phyloP scores from a whole-genome alignment of 2,113 vertebrate genomes.

The Pholis gunnellus region DNA sequence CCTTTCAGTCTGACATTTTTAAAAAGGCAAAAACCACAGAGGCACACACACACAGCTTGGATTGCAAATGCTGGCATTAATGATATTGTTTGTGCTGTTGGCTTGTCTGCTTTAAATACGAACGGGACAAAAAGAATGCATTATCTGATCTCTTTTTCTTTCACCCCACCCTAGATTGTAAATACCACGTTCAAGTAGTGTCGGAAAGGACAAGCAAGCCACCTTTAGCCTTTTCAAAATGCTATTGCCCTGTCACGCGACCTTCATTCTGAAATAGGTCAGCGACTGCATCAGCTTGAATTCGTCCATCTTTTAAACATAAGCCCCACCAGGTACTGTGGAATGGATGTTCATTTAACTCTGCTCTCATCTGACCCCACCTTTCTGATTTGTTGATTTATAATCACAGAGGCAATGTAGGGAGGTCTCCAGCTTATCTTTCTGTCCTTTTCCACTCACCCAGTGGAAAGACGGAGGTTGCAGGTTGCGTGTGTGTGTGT shows the following conservation, averaged over 20 bases:
- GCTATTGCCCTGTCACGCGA: slow-evolving; percentile 44
- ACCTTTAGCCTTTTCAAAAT: slow-evolving; percentile 64
- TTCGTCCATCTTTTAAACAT: slow-evolving; percentile 67
- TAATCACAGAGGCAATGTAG: slow-evolving; percentile 63
- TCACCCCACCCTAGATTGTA: slow-evolving; percentile 69
- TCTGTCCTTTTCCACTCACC: slow-evolving; percentile 55
- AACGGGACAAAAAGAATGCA: slow-evolving; percentile 63
- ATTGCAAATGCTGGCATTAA: slow-evolving; percentile 68
- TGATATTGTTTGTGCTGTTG: slow-evolving; percentile 64
- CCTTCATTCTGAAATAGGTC: slow-evolving; percentile 69
- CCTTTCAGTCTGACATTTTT: slow-evolving; percentile 76
- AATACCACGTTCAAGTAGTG: slow-evolving; percentile 70
- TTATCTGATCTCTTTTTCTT: slow-evolving; percentile 68
- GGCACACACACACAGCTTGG: slow-evolving; percentile 53
- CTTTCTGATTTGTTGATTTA: slow-evolving; percentile 67
- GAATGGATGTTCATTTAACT: slow-evolving; percentile 56
- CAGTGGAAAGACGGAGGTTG: slow-evolving; percentile 27
- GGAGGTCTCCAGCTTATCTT: slow-evolving; percentile 62
- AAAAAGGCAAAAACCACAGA: slow-evolving; percentile 60
- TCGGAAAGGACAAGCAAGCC: slow-evolving; percentile 60
- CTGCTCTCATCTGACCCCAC: slow-evolving; percentile 65
- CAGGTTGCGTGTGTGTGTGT: not conserved
- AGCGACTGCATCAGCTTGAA: slow-evolving; percentile 36
- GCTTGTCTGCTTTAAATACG: slow-evolving; percentile 65
- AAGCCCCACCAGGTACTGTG: slow-evolving; percentile 46